These are phyloP conservation scores for Drosophila nigricruria DNA, from an alignment of 2,888 invertebrate genomes.

Conservation along the genomic window DNA sequence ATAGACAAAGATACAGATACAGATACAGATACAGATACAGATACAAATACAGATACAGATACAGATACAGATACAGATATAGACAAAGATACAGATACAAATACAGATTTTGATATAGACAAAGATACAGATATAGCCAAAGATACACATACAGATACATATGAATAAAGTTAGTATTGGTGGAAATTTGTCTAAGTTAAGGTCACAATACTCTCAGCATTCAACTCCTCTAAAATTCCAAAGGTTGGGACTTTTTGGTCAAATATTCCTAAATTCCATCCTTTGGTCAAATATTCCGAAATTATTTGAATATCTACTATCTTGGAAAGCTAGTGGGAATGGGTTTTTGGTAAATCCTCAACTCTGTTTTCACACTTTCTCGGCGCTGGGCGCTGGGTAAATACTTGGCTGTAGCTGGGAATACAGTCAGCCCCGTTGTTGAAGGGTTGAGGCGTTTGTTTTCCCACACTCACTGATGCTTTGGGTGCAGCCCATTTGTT, in stretches of 20 bases:
- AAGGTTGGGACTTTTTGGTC: background rate
- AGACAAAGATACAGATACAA: too few species aligned
- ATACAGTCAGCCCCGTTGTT: background rate
- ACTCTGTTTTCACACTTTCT: slow-evolving; percentile 3
- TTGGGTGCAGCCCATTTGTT: slow-evolving; percentile 43
- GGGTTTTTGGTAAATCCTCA: background rate
- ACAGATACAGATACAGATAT: too few species aligned
- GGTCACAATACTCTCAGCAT: background rate
- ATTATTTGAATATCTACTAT: background rate
- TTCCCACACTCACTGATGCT: slow-evolving; percentile 50
- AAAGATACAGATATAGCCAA: background rate
- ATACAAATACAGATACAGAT: too few species aligned
- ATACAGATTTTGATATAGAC: background rate
- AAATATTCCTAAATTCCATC: background rate
- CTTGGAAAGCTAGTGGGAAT: background rate
- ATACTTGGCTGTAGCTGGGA: background rate
- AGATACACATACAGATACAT: background rate
- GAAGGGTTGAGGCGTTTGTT: slow-evolving; percentile 27
- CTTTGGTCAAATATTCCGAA: slow-evolving; percentile 1
- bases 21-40: too few species aligned
- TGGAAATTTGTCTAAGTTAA: background rate
- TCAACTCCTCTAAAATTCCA: background rate
- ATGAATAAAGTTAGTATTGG: background rate
- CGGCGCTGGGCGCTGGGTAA: slow-evolving; percentile 23
- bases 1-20: too few species aligned